Evolutionary conservation across 2,113 vertebrate genomes (phyloP), one percentile per base, ranked within the genome.

Genomic region (Macquaria australasica): DNA sequence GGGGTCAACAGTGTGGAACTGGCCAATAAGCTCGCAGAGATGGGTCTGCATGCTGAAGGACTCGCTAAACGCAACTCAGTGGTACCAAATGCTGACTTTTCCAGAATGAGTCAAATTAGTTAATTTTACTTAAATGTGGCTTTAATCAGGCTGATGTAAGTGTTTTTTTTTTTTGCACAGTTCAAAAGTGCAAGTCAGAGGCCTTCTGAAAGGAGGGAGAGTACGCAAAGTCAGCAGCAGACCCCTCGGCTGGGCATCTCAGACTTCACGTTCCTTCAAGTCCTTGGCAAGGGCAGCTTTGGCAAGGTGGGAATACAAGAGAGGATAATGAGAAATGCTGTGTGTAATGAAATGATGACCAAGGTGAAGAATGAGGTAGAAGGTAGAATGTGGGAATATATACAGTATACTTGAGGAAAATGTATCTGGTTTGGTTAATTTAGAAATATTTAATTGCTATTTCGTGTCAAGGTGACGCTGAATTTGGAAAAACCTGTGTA

Each of bases 281-380:
- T 99, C 0, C 82, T 99, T 45, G 98, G 98, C 31, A 99, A 99
- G 80, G 98, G 98, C 83, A 99, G 98, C 91, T 99, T 99, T 88
- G 98, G 98, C 89, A 99, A 99, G 97, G 98, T 99, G 91, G 94
- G 96, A 45, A 50, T 58, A 71, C 1, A 8, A 41, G 21, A 77
- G 6, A 55, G 11, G 63, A 73, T 25, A 21, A 39, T 25, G 11
- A 9, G 20, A 73, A 55, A 23, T 39, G 3, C 5, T 80, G 15
- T 68, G 3, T 45, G 16, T 39, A 58, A 43, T 50, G 16, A 71
- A 48, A 53, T 63, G 41, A 60, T 39, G 9, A 66, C 2, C 20
- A 20, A 3, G 10, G 1, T 23, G n/a, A 82, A 37, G 8, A 59
- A 41, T 23, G 4, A 28, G 43, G 41, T 31, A 39, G 16, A 37